Percentiles rank a stretch among this genome's conserved stretches.
phyloP scores from a whole-genome alignment of 2,888 invertebrate species.

The Orthonevra nobilis region DNA sequence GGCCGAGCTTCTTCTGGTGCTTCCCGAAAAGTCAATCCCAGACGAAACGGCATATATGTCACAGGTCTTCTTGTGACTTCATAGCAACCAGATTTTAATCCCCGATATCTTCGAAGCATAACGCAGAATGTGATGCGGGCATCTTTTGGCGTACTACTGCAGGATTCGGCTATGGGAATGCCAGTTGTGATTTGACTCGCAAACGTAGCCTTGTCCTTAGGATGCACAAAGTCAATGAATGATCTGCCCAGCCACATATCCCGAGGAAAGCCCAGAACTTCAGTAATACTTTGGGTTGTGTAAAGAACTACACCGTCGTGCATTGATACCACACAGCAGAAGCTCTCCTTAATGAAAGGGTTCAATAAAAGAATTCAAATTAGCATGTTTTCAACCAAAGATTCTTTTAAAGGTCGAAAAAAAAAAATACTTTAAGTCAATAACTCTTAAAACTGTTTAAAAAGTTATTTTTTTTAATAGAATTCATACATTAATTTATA shows the following conservation, averaged over 20 bases:
- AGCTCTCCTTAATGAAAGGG: conserved; percentile 83
- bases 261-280: conserved; percentile 88
- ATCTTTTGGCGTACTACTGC: conserved; percentile 79
- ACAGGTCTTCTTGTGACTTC: conserved; percentile 83
- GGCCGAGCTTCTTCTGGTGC: conserved; percentile 80
- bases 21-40: conserved; percentile 86
- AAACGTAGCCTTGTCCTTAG: conserved; percentile 87
- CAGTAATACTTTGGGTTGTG: conserved; percentile 85
- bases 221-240: conserved; percentile 93
- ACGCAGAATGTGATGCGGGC: conserved; percentile 82
- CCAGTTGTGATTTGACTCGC: conserved; percentile 88
- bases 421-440: no score
- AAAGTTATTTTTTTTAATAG: no score
- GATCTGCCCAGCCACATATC: conserved; percentile 93
- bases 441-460: no score
- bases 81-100: conserved; percentile 83
- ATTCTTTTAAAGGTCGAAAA: no score
- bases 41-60: conserved; percentile 86
- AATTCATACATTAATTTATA: no score
- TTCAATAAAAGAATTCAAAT: no score
- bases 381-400: no score
- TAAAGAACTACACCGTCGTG: conserved; percentile 90
- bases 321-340: conserved; percentile 91
- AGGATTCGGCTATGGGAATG: conserved; percentile 82
- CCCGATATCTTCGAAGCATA: conserved; percentile 85